A percentile compares a stretch with the other conserved stretches of the same genome.
These are phyloP conservation scores for Xiphophorus birchmanni DNA, from an alignment of 2,797 vertebrate genomes.

Conservation along the genomic window DNA sequence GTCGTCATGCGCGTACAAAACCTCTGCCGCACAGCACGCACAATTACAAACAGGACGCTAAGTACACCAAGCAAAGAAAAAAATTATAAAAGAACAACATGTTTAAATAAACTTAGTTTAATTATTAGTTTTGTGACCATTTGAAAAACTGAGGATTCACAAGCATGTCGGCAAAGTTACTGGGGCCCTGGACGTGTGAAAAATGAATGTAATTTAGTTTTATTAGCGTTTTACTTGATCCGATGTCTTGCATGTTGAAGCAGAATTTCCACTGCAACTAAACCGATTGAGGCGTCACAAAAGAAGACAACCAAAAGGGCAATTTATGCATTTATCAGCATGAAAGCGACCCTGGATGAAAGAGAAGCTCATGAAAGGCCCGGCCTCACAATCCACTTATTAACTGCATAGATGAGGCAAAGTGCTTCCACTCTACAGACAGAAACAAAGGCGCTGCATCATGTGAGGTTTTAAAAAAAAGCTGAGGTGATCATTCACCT, in stretches of 20 bases:
- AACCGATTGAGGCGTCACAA: conserved; percentile 15
- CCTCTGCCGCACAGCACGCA: no score
- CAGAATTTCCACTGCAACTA: background rate
- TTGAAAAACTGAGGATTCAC: background rate
- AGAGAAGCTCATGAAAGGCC: conserved; percentile 60
- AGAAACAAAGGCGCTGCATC: conserved; percentile 64
- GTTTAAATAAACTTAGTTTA: background rate
- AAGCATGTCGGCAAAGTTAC: background rate
- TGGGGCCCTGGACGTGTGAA: background rate
- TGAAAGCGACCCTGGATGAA: conserved; percentile 54
- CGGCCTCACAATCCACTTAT: conserved; percentile 51
- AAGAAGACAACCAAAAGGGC: conserved; percentile 27
- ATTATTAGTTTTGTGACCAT: background rate
- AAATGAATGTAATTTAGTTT: background rate
- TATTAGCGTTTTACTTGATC: background rate
- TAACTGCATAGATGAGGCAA: conserved; percentile 33
- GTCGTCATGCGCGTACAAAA: no score
- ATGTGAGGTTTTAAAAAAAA: conserved; percentile 59
- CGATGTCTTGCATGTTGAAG: background rate
- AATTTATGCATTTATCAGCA: conserved; percentile 42
- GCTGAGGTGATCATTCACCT: conserved; percentile 22
- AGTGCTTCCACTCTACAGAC: conserved; percentile 38
- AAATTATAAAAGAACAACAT: no score
- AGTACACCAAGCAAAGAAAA: background rate
- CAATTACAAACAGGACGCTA: no score